Conservation (phyloP, 1,140 invertebrate species). For the Apocrypta bakeri region DNA sequence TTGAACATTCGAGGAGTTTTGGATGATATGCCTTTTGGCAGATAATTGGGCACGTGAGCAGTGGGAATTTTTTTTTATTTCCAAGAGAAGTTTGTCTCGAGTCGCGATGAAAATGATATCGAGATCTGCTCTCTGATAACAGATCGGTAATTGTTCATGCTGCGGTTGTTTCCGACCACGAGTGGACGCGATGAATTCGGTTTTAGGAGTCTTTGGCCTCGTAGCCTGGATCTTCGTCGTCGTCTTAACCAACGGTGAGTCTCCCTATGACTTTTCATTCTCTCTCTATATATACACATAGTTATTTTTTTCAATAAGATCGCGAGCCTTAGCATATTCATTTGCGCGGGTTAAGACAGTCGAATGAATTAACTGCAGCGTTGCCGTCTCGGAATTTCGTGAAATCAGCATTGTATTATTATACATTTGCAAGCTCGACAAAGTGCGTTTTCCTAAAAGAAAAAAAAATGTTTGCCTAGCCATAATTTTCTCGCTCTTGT, state of each 20-base stretch:
- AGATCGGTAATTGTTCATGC: neutral
- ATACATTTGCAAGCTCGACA: neutral
- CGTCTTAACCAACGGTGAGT: conserved; percentile 22
- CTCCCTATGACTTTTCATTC: neutral
- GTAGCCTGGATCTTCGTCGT: conserved; percentile 13
- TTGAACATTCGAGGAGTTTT: neutral
- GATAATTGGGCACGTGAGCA: neutral
- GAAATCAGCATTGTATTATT: neutral
- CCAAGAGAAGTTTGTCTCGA: too few species aligned
- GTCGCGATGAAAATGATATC: neutral
- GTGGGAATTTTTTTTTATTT: too few species aligned
- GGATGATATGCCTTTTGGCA: neutral
- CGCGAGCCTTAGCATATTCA: too few species aligned
- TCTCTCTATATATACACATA: too few species aligned
- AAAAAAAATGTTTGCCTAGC: too few species aligned
- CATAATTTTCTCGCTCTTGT: too few species aligned
- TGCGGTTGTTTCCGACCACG: neutral
- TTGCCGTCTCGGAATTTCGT: too few species aligned
- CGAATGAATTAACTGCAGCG: too few species aligned
- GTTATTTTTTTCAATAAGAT: too few species aligned
- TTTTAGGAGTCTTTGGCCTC: neutral
- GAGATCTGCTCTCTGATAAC: neutral
- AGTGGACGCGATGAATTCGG: conserved; percentile 13
- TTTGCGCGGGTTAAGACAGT: too few species aligned
- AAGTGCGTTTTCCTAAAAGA: neutral